Evolutionary conservation across 2,797 vertebrate species (phyloP), one percentile per base, ranked within the genome.

Genomic region (Enteromius radiatus): DNA sequence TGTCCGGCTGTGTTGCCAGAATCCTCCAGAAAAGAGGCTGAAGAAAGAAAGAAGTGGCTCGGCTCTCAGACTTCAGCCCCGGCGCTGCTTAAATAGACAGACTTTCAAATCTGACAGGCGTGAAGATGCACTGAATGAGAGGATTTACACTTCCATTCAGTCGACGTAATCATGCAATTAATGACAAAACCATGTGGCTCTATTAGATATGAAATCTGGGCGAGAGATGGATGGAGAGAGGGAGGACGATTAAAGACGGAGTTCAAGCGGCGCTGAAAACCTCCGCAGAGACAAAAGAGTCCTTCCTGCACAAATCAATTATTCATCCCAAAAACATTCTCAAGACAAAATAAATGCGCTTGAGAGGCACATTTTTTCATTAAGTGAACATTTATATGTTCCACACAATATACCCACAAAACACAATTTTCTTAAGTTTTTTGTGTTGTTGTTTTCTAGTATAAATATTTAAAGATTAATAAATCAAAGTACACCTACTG

Each of bases 161-260:
- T 86, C 86, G 85, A 90, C 88, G 91, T 93, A 92, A 93, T 94
- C 94, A 91, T 91, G 92, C 93, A 94, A 94, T 94, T 95, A 94
- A 94, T 94, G 91, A 93, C 92, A 92, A 92, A 93, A 90, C 89
- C 91, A 88, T 89, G 88, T 91, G 91, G 89, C 91, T 91, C 89
- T 91, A 92, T 93, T 93, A 92, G 92, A 94, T 90, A 91, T 76
- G 73, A 81, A 75, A 83, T 83, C 31, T 81, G 81, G 49, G 88
- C 78, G 81, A 86, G 87, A 69, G 86, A 85, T 84, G 81, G 45
- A 69, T 86, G 80, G 74, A 80, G 78, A 68, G 70, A 56, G n/a
- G 83, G 84, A 61, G 76, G 47, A 31, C 36, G 36, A 31, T 78
- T 75, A 70, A 84, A 73, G 33, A 71, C 83, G 88, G 86, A 84